Evolutionary conservation across 2,113 vertebrate species (phyloP), one percentile per base, ranked within the genome.

Genomic region (Festucalex cinctus): DNA sequence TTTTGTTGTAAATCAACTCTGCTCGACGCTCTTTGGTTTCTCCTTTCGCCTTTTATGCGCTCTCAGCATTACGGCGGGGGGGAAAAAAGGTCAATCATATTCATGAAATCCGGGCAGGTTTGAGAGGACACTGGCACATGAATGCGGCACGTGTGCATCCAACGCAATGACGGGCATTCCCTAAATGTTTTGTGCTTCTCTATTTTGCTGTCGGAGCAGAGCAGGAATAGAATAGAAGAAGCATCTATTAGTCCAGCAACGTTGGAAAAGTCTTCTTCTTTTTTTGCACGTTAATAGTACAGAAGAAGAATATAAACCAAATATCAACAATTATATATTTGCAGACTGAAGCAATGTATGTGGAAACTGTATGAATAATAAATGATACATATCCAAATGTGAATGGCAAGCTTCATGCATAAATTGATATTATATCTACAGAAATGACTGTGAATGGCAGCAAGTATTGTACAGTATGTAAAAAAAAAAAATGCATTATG

Each of bases 21-120:
- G 93, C 88, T 93, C 91, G 91, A 91, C 91, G 79, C 92, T 92
- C 91, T 93, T 94, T 88, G 87, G 84, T 81, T 86, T 86, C 82
- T 82, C 77, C 82, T 80, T 69, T 84, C 72, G 44, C 74, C 85
- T 77, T 85, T 88, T 81, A 80, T 83, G 83, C 82, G 56, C 79
- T 84, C 90, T 83, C 79, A 86, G 87, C 89, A 88, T 93, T 93
- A 95, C 92, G 92, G 93, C 92, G 92, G 79, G 79, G 81, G 2
- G 9, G 17, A 82, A 94, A 95, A 96, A 98, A 98, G 95, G 95
- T 97, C 95, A 96, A 96, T 95, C 92, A 91, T 93, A 96, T 98
- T 95, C 95, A 96, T 95, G 94, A 94, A 91, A 83, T 93, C 91
- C 85, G 92, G 89, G 92, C 91, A 93, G 91, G 94, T 94, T 93